Percentiles rank a stretch among this genome's conserved stretches.
phyloP scores from a whole-genome alignment of 2,113 vertebrate species.

The Xiphophorus couchianus region DNA sequence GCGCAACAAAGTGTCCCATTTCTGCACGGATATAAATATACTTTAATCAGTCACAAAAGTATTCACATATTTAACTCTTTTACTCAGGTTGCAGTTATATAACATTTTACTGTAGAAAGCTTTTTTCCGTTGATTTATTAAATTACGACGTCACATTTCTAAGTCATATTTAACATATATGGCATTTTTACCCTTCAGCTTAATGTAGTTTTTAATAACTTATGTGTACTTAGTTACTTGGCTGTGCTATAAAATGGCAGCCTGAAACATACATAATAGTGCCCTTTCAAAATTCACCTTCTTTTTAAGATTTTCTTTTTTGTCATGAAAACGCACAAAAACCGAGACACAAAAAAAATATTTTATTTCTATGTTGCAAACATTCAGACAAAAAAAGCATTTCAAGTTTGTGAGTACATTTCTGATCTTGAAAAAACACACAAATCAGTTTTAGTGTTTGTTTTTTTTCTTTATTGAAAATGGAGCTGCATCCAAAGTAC shows the following conservation, averaged over 20 bases:
- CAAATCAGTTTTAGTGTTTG: background rate
- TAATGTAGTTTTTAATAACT: too few species aligned
- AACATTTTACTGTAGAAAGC: background rate
- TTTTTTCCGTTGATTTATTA: background rate
- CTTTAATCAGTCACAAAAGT: slow-evolving; percentile 29
- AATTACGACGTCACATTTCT: too few species aligned
- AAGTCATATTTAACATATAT: too few species aligned
- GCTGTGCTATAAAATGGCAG: too few species aligned
- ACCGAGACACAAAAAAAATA: background rate
- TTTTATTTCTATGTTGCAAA: slow-evolving; percentile 24
- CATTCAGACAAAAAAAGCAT: background rate
- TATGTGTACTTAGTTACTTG: too few species aligned
- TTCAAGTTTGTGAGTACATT: background rate
- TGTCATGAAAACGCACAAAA: background rate
- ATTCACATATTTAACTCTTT: slow-evolving; percentile 2
- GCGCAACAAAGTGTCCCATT: background rate
- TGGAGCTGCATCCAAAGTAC: background rate
- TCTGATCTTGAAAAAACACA: background rate
- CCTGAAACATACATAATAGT: too few species aligned
- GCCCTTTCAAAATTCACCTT: background rate
- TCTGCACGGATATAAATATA: background rate
- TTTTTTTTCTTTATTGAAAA: background rate
- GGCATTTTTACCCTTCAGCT: too few species aligned
- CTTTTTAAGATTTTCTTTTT: background rate
- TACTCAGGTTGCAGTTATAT: background rate